These are phyloP conservation scores for Mycteria americana DNA, from an alignment of 2,797 vertebrate genomes.

Conservation along the genomic window DNA sequence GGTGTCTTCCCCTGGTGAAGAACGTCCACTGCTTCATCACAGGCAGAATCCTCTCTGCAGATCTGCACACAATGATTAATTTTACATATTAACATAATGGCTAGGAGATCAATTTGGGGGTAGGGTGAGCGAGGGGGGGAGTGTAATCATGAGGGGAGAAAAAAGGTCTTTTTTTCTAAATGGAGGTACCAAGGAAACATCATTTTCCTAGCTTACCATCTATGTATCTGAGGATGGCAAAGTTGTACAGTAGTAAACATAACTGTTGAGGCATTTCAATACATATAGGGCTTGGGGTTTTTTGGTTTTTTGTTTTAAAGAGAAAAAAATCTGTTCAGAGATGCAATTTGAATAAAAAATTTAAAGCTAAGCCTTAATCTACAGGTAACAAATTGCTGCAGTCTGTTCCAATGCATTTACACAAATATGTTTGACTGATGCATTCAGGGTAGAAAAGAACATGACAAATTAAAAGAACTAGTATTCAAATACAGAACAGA, in stretches of 20 bases:
- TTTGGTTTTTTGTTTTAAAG: background rate
- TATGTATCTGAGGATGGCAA: background rate
- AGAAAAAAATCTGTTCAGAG: background rate
- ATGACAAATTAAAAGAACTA: background rate
- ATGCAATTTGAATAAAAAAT: background rate
- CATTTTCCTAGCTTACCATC: background rate
- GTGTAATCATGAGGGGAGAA: background rate
- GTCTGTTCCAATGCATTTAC: background rate
- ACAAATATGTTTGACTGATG: background rate
- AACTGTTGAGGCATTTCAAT: background rate
- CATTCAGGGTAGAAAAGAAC: background rate
- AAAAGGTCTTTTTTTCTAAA: background rate
- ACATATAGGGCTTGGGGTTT: background rate
- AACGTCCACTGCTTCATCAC: background rate
- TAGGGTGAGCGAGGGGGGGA: fast-evolving
- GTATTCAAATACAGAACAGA: background rate
- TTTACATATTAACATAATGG: background rate
- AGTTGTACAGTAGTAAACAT: background rate
- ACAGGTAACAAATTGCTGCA: background rate
- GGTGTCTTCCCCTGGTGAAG: background rate
- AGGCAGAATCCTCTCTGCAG: background rate
- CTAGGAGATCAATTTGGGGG: background rate
- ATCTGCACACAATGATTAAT: background rate
- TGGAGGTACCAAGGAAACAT: background rate
- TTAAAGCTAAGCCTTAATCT: background rate